A percentile compares a stretch with the other conserved stretches of the same genome.
phyloP scores from a whole-genome alignment of 35 echinoderm and acorn worm genomes.

The Nesometra sesokonis region DNA sequence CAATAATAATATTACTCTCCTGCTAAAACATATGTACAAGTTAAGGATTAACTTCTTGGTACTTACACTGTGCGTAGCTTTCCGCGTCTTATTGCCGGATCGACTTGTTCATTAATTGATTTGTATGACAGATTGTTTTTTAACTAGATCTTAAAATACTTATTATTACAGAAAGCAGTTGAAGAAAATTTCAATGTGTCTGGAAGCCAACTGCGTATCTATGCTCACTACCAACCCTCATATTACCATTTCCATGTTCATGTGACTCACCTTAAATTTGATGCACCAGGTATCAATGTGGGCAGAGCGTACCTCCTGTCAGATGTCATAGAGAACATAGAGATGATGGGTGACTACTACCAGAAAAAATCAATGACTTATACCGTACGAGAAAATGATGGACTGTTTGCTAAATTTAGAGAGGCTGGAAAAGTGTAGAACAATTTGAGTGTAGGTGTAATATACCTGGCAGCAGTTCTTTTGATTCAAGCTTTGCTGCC shows the following conservation, averaged over 20 bases:
- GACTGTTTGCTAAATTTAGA: constrained; percentile 44
- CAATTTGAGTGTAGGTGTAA: not conserved
- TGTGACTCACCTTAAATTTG: constrained; percentile 66
- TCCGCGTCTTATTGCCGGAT: no score
- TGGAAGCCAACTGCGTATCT: constrained; percentile 49
- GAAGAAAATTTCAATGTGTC: constrained; percentile 49
- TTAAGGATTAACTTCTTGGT: no score
- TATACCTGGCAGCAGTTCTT: no score
- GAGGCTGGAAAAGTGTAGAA: constrained; percentile 30
- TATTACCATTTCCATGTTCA: constrained; percentile 98
- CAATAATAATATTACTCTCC: no score
- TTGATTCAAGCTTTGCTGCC: no score
- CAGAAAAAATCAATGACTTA: constrained; percentile 70
- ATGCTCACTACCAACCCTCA: constrained; percentile 93
- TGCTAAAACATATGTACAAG: no score
- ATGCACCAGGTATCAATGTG: constrained; percentile 53
- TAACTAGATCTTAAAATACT: not conserved
- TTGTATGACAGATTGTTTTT: no score
- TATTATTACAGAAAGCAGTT: constrained; percentile 43
- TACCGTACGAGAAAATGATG: constrained; percentile 61
- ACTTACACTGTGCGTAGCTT: no score
- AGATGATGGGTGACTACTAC: constrained; percentile 75
- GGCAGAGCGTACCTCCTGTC: constrained; percentile 65
- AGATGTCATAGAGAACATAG: constrained; percentile 79
- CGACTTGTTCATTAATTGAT: no score